Evolutionary conservation across 2,113 vertebrate genomes (phyloP), one percentile per base, ranked within the genome.

Genomic region (Rhagologus leucostigma): DNA sequence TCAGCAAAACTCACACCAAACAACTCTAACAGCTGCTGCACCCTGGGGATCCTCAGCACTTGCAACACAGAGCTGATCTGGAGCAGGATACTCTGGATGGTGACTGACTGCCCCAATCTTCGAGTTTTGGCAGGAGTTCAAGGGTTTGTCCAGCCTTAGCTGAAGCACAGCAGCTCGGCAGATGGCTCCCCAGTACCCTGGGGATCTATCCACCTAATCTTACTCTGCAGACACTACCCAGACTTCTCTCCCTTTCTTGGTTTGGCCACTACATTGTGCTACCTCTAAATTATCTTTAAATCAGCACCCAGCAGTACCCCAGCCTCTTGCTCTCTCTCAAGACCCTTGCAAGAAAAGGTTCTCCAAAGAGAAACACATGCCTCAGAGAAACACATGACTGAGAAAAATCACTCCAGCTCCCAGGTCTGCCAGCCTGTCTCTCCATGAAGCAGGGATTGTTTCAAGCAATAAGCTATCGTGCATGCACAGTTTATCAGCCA

Each of bases 21-120:
- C 9, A 89, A 17, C 39, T 74, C 35, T 13, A 57, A 21, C 50
- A 70, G 39, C 29, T 46, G 41, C 50, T 47, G 24, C 37, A 87
- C 11, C 19, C 10, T 2, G 1, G 39, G 8, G 49, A 71, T 39
- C 22, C 47, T 59, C 12, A 24, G 53, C 4, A 4, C 10, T 23
- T 4, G 0, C 0, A 1, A 10, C 0, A 0, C 39, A 75, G 47
- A 87, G 47, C 33, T 68, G 39, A 74, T 1, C 0, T 32, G 32
- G 23, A 75, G 50, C 6, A 4, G 59, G n/a, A 57, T 65, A 35
- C 39, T 49, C n/a, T 49, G 75, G 20, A 55, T 87, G 13, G 47
- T n/a, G 30, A 41, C 47, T 76, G 26, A 73, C 49, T 70, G n/a
- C 35, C 52, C 42, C 1, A 4, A 6, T 32, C 63, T 90, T 62